These are phyloP conservation scores for Callospermophilus lateralis DNA, from an alignment of 2,113 vertebrate species.

Conservation along the genomic window DNA sequence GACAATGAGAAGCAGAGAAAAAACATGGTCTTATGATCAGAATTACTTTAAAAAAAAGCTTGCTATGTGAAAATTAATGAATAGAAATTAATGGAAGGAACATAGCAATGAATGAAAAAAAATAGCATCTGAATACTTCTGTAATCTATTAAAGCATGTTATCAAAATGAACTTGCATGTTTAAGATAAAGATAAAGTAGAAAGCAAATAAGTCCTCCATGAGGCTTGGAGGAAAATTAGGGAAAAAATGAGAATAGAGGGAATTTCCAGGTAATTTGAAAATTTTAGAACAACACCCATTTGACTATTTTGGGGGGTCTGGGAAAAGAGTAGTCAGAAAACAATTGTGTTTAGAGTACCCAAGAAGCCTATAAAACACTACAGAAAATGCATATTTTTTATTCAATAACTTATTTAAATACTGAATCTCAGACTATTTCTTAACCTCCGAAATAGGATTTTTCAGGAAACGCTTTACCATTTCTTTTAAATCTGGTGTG, in stretches of 20 bases:
- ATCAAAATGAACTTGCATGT: background rate
- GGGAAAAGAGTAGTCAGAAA: background rate
- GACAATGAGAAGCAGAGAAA: background rate
- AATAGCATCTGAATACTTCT: background rate
- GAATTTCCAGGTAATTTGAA: background rate
- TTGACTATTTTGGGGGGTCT: background rate
- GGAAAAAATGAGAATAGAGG: background rate
- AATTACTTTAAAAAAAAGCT: background rate
- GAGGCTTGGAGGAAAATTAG: background rate
- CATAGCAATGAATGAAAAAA: background rate
- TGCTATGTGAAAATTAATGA: background rate
- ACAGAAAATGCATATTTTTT: background rate
- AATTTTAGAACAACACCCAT: background rate
- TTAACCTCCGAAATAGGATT: background rate
- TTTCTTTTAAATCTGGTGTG: background rate
- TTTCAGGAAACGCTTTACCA: background rate
- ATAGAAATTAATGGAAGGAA: background rate
- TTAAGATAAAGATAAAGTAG: too few relatives aligned
- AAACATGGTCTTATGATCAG: fast-evolving
- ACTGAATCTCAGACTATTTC: background rate
- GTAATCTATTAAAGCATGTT: background rate
- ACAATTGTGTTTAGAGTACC: background rate
- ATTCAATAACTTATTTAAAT: background rate
- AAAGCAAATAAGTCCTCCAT: background rate
- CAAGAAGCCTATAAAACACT: background rate